Conservation (phyloP, 2,888 invertebrate genomes). For the Litoditis marina region DNA sequence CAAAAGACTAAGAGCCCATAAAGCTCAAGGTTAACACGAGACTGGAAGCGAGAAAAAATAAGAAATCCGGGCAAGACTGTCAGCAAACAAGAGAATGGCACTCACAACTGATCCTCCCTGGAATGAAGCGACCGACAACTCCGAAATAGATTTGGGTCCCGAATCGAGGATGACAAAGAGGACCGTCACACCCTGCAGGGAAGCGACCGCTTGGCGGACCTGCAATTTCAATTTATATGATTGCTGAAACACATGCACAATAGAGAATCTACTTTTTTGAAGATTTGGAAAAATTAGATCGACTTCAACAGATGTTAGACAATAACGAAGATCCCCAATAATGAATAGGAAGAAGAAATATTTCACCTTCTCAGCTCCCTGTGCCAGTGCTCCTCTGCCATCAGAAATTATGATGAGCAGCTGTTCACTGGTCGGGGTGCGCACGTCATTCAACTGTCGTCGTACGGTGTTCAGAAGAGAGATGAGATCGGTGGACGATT, state of each 20-base stretch:
- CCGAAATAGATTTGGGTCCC: slow-evolving; percentile 85
- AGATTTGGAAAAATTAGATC: not conserved
- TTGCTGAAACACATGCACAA: not conserved
- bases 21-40: too few species aligned
- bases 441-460: slow-evolving; percentile 24
- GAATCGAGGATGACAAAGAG: slow-evolving; percentile 94
- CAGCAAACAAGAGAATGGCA: too few species aligned
- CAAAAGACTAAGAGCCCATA: too few species aligned
- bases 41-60: not conserved
- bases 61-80: too few species aligned
- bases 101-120: slow-evolving; percentile 63
- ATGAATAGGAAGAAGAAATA: not conserved
- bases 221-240: slow-evolving; percentile 8
- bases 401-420: slow-evolving; percentile 88
- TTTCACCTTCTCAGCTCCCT: slow-evolving; percentile 75
- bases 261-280: not conserved
- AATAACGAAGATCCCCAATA: not conserved
- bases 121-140: slow-evolving; percentile 79
- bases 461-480: slow-evolving; percentile 36
- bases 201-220: slow-evolving; percentile 37
- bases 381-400: slow-evolving; percentile 85
- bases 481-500: slow-evolving; percentile 79
- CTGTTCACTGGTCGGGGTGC: slow-evolving; percentile 69
- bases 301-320: not conserved
- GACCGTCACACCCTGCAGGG: slow-evolving; percentile 75